Conservation (phyloP, 1,140 invertebrate species). For the Musca vetustissima region DNA sequence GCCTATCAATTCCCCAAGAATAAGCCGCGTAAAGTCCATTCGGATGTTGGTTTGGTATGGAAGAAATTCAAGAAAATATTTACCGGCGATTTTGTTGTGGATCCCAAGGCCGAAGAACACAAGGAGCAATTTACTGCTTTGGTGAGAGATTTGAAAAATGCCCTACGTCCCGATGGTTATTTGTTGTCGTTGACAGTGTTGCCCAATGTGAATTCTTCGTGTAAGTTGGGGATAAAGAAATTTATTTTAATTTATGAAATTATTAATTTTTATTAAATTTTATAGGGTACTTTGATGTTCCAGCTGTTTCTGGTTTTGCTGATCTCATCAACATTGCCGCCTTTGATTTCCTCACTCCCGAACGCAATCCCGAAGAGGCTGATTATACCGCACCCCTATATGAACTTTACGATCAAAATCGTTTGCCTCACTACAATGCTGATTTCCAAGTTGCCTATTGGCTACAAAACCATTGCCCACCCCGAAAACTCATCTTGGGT, state of each 20-base stretch:
- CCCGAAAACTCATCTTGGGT: conserved; percentile 77
- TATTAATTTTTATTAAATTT: conserved; percentile 32
- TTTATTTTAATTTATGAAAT: neutral
- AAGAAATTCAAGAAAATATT: conserved; percentile 74
- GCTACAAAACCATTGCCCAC: conserved; percentile 65
- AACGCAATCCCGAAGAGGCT: conserved; percentile 72
- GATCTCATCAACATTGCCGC: conserved; percentile 79
- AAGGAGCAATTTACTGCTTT: conserved; percentile 74
- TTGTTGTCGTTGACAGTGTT: conserved; percentile 69
- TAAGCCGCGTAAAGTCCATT: conserved; percentile 73
- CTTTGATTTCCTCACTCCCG: conserved; percentile 78
- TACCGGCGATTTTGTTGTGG: conserved; percentile 66
- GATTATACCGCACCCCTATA: conserved; percentile 74
- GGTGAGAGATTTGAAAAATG: conserved; percentile 72
- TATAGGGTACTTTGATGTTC: conserved; percentile 76
- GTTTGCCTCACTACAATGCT: conserved; percentile 67
- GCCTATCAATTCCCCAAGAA: conserved; percentile 81
- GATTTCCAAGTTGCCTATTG: conserved; percentile 66
- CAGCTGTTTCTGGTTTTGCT: conserved; percentile 69
- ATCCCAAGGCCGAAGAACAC: conserved; percentile 74
- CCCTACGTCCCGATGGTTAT: conserved; percentile 64
- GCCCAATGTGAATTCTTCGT: conserved; percentile 73
- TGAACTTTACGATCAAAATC: conserved; percentile 61
- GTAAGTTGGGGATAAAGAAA: conserved; percentile 59
- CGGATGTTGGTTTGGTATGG: conserved; percentile 66